Base-by-base conservation (phyloP, 1,140 invertebrate genomes). In the Elymnias hypermnestra region DNA sequence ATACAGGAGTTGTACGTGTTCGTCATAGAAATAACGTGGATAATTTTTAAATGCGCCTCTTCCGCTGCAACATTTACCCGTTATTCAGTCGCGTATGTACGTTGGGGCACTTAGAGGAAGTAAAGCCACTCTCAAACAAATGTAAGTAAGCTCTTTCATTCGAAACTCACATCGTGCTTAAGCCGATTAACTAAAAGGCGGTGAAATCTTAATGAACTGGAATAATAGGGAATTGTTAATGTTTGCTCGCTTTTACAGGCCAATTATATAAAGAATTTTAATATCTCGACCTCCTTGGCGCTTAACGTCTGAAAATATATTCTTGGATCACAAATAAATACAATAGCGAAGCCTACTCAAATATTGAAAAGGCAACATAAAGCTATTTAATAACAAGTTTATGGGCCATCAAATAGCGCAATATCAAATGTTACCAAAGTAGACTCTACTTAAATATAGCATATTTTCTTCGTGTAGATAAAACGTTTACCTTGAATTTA, bases 1-100 rank as follows among this genome's bases (percentile, higher is more conserved):
- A 22, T 52, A 48, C 43, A 45, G 46, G 36, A 14, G 37, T 18
- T 46, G 66, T 71, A 83, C 78, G 78, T 84, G 81, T 69, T 81
- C 69, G 57, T 81, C 74, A 84, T 84, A 83, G 65, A 63, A 81
- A 82, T 76, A 72, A 72, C 53, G 53, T 54, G 57, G 56, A 59
- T 74, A 81, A 83, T 83, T 84, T 83, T 84, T 83, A 84, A 81
- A 73, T 74, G 62, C 66, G 62, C 66, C 65, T 72, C 78, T 69
- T 65, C 51, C 66, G 71, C 65, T 82, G 78, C 72, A 77, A 63
- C 74, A 69, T 76, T 75, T 57, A 60, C 63, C 13, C 55, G 68
- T 72, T 72, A 77, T 81, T 82, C 72, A 81, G 60, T 37, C 36
- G 25, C 35, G 54, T 62, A 57, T 63, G 60, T 56, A 73, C 70